These are phyloP conservation scores for Cotesia glomerata DNA, from an alignment of 1,140 invertebrate genomes.

Conservation along the genomic window DNA sequence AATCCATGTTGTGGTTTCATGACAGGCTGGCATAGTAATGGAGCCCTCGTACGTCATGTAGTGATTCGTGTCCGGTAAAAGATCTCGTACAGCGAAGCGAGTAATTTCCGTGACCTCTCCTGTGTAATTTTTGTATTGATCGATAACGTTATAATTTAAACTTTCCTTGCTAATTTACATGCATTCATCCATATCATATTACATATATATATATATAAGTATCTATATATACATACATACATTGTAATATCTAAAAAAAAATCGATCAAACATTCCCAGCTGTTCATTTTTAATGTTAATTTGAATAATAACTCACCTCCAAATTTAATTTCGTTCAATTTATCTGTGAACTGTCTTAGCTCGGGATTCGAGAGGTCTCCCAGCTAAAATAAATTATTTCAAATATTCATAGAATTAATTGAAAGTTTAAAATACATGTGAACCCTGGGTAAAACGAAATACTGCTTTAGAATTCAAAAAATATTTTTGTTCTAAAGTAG, in stretches of 20 bases:
- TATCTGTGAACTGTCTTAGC: slow-evolving; percentile 83
- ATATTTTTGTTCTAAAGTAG: too few relatives aligned
- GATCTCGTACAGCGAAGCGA: slow-evolving; percentile 79
- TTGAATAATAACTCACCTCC: slow-evolving; percentile 70
- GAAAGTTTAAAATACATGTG: slow-evolving; percentile 19
- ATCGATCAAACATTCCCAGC: too few relatives aligned
- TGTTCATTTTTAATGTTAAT: background rate
- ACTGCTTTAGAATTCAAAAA: too few relatives aligned
- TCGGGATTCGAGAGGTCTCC: slow-evolving; percentile 87
- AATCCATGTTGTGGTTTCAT: slow-evolving; percentile 94
- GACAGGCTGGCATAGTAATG: slow-evolving; percentile 91
- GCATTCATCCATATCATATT: background rate
- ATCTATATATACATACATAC: background rate
- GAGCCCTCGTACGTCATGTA: slow-evolving; percentile 98
- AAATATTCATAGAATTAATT: background rate
- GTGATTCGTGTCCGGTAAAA: slow-evolving; percentile 90
- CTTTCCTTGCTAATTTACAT: slow-evolving; percentile 9
- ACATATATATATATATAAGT: background rate
- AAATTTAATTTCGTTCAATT: slow-evolving; percentile 85
- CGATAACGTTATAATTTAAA: slow-evolving; percentile 45
- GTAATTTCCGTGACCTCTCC: slow-evolving; percentile 83
- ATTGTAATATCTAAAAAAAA: background rate
- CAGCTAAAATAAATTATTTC: background rate
- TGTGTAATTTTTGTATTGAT: slow-evolving; percentile 58
- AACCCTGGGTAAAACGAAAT: too few relatives aligned